Evolutionary conservation across 2,113 vertebrate genomes (phyloP).

Genomic region (Empidonax alnorum): DNA sequence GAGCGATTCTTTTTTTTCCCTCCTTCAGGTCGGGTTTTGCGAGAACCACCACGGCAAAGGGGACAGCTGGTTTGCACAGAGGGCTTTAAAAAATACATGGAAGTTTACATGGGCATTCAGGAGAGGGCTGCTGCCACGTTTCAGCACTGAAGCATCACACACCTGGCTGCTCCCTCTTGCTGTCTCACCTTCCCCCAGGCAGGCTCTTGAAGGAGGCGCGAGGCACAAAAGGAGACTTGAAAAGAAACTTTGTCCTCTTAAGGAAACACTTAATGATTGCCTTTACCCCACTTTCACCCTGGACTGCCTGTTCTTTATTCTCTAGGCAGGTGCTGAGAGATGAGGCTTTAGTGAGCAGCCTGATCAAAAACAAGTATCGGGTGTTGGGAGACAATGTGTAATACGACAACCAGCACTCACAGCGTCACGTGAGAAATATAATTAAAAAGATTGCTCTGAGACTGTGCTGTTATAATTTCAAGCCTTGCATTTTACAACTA

Average conservation of each 20-base stretch:
- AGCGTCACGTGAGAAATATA: not conserved
- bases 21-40: not conserved
- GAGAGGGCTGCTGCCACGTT: not conserved
- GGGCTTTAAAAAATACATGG: not conserved
- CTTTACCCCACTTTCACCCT: not conserved
- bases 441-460: not conserved
- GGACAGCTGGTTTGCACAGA: not conserved
- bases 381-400: conserved; percentile 2
- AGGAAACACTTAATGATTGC: not conserved
- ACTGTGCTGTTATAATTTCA: not conserved
- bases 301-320: not conserved
- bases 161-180: not conserved
- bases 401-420: conserved; percentile 28
- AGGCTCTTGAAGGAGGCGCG: not conserved
- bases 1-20: not conserved
- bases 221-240: not conserved
- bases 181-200: not conserved
- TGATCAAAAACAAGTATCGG: conserved; percentile 16
- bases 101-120: not conserved
- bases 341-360: not conserved
- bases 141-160: not conserved
- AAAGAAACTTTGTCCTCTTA: conserved; percentile 16
- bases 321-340: conserved; percentile 42
- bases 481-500: not conserved
- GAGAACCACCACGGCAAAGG: not conserved